Evolutionary conservation across 2,797 vertebrate species (phyloP).

Genomic region (Gymnoscopelus braueri): DNA sequence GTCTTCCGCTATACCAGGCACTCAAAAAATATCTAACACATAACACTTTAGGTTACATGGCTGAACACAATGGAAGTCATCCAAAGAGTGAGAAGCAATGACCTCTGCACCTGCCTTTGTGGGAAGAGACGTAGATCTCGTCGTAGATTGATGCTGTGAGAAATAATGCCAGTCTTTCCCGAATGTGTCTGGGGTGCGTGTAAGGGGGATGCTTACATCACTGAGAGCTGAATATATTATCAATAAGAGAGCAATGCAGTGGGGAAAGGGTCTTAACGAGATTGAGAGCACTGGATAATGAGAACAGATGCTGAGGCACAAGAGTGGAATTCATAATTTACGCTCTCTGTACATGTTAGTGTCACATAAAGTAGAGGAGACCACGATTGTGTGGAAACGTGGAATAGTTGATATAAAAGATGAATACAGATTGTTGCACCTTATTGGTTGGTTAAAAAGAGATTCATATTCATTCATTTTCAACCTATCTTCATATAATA

Average conservation of each 20-base stretch:
- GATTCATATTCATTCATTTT: no score
- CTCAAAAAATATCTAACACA: neutral
- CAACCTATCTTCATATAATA: no score
- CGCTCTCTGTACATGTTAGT: slow-evolving; percentile 61
- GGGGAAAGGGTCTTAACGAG: slow-evolving; percentile 50
- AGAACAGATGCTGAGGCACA: slow-evolving; percentile 73
- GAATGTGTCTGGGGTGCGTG: slow-evolving; percentile 64
- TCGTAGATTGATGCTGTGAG: slow-evolving; percentile 71
- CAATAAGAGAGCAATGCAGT: slow-evolving; percentile 50
- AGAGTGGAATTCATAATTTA: slow-evolving; percentile 75
- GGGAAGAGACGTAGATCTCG: slow-evolving; percentile 66
- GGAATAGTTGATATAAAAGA: slow-evolving; percentile 62
- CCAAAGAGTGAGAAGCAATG: slow-evolving; percentile 35
- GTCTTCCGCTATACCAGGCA: no score
- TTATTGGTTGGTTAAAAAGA: no score
- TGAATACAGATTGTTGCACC: slow-evolving; percentile 53
- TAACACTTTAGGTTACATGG: slow-evolving; percentile 14
- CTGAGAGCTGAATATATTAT: slow-evolving; percentile 73
- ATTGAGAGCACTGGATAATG: slow-evolving; percentile 58
- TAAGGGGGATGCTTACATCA: slow-evolving; percentile 68
- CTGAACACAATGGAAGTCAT: slow-evolving; percentile 23
- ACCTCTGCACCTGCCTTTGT: slow-evolving; percentile 43
- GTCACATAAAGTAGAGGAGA: slow-evolving; percentile 56
- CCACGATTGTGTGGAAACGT: slow-evolving; percentile 45
- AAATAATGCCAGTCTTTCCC: slow-evolving; percentile 71